phyloP scores from a whole-genome alignment of 2,888 invertebrate genomes.

The Empis stercorea region DNA sequence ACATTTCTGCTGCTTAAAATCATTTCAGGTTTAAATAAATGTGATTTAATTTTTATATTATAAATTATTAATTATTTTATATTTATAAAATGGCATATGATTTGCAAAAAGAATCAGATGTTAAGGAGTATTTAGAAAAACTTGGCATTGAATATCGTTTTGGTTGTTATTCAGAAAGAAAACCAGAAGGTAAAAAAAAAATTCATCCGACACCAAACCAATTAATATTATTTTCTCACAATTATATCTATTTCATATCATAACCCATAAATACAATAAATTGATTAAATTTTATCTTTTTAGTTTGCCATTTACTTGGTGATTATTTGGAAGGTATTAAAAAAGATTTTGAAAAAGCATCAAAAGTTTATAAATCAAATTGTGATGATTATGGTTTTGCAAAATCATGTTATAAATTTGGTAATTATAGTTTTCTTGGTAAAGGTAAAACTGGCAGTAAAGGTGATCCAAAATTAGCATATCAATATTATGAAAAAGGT shows the following conservation, averaged over 20 bases:
- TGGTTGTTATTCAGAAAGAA: constrained; percentile 80
- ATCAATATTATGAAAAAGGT: constrained; percentile 63
- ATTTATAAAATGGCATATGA: constrained; percentile 50
- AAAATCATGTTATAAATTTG: constrained; percentile 81
- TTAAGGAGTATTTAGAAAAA: constrained; percentile 80
- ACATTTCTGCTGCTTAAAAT: no score
- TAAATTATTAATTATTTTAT: no score
- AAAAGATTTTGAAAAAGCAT: constrained; percentile 68
- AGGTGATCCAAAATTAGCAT: constrained; percentile 47
- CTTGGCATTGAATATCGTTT: constrained; percentile 91
- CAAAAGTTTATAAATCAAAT: constrained; percentile 67
- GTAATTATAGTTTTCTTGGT: constrained; percentile 56
- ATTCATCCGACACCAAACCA: constrained; percentile 8
- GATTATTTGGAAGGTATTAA: constrained; percentile 83
- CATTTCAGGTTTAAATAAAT: no score
- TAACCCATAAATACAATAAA: not conserved
- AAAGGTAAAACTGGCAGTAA: constrained; percentile 43
- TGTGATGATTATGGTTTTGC: constrained; percentile 75
- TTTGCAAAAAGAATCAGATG: constrained; percentile 72
- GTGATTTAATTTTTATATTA: no score
- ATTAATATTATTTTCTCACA: no score
- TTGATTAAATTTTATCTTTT: constrained; percentile 12
- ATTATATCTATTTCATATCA: no score
- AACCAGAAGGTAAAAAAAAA: constrained; percentile 68
- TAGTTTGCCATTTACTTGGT: constrained; percentile 83